These are phyloP conservation scores for Caenorhabditis tropicalis DNA, from an alignment of 1,140 invertebrate species.

Conservation along the genomic window DNA sequence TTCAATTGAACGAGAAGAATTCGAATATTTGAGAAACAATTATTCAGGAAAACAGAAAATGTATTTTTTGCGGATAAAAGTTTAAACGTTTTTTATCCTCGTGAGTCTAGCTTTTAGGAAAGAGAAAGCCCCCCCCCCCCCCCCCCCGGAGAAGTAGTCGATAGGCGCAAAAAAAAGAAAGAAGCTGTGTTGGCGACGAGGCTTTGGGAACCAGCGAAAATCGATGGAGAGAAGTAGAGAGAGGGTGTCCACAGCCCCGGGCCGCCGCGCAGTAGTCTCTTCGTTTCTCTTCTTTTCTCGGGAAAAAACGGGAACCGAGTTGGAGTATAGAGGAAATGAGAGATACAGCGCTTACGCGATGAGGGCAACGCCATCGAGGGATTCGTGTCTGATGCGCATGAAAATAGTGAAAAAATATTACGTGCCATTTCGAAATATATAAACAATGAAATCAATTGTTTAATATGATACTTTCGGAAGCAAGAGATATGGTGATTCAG, in stretches of 20 bases:
- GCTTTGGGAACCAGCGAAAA: constrained; percentile 28
- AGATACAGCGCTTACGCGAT: background rate
- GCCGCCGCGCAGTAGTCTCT: constrained; percentile 37
- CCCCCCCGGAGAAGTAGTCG: background rate
- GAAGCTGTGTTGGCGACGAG: constrained; percentile 30
- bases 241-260: constrained; percentile 24
- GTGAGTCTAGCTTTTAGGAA: background rate
- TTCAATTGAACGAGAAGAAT: too few species aligned
- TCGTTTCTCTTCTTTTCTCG: constrained; percentile 2
- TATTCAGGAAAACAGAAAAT: too few species aligned
- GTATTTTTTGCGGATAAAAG: too few species aligned
- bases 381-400: background rate
- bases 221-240: constrained; percentile 24
- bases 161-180: background rate
- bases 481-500: background rate
- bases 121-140: too few species aligned
- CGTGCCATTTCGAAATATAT: background rate
- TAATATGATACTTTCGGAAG: background rate
- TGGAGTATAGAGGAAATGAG: background rate
- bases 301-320: background rate
- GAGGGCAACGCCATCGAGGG: background rate
- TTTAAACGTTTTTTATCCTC: too few species aligned
- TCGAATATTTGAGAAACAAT: too few species aligned
- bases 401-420: background rate
- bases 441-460: background rate